Percentiles rank a stretch among this genome's conserved stretches.
phyloP scores from a whole-genome alignment of 2,888 invertebrate species.

The Dendrolimus pini region DNA sequence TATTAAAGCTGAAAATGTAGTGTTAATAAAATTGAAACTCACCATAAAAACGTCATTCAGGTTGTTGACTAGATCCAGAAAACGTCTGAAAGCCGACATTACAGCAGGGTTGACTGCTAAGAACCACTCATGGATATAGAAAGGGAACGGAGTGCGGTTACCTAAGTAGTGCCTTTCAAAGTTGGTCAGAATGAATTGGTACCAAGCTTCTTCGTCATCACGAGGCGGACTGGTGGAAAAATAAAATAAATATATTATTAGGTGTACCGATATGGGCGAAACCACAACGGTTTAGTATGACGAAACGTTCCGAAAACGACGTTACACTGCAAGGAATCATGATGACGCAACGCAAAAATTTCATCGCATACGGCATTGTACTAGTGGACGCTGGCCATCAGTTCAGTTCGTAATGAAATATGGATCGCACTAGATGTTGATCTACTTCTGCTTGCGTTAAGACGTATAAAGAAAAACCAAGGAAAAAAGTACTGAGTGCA shows the following conservation, averaged over 20 bases:
- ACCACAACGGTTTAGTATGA: constrained; percentile 48
- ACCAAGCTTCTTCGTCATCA: constrained; percentile 61
- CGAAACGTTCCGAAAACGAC: constrained; percentile 53
- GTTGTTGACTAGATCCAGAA: constrained; percentile 71
- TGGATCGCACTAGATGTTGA: constrained; percentile 72
- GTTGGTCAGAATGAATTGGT: constrained; percentile 77
- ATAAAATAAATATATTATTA: constrained; percentile 4
- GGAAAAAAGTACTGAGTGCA: no score
- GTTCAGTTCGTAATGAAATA: constrained; percentile 79
- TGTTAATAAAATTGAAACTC: constrained; percentile 10
- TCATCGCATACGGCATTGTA: constrained; percentile 22
- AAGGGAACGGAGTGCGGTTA: constrained; percentile 81
- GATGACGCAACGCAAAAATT: constrained; percentile 72
- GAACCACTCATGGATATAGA: constrained; percentile 82
- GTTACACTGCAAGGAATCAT: constrained; percentile 18
- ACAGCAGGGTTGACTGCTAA: constrained; percentile 57
- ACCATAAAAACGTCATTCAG: constrained; percentile 79
- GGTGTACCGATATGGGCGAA: neutral
- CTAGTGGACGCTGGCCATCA: constrained; percentile 79
- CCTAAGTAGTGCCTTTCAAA: constrained; percentile 80
- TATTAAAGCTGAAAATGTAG: no score
- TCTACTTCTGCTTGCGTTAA: no score
- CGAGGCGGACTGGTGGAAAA: constrained; percentile 27
- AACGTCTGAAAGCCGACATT: constrained; percentile 68
- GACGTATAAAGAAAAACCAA: no score